Evolutionary conservation across 1,140 invertebrate genomes (phyloP).

Genomic region (Laupala kohalensis): DNA sequence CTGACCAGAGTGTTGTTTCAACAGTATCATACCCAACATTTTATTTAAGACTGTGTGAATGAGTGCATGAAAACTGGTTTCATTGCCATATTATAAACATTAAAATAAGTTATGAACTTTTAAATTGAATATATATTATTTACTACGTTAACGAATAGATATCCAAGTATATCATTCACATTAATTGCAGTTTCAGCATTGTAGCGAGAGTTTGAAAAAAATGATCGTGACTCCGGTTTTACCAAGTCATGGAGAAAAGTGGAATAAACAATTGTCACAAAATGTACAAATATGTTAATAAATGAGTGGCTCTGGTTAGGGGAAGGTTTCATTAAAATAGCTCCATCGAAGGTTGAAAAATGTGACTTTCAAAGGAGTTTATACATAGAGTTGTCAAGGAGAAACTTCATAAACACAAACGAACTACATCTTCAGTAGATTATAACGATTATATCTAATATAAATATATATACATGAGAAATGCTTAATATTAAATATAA

Average conservation of each 20-base stretch:
- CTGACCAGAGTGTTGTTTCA: not conserved
- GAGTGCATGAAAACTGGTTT: not conserved
- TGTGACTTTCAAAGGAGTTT: not conserved
- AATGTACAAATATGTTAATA: not conserved
- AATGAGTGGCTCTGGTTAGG: not conserved
- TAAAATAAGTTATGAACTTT: not conserved
- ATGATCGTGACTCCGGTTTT: not conserved
- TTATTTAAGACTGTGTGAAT: not conserved
- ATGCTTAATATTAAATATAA: conserved; percentile 5
- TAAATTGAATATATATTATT: not conserved
- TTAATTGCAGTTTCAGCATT: not conserved
- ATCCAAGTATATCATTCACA: not conserved
- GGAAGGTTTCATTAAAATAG: not conserved
- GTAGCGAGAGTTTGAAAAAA: not conserved
- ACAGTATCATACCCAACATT: not conserved
- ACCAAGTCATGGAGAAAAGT: not conserved
- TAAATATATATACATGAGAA: not conserved
- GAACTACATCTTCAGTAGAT: not conserved
- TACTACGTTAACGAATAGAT: not conserved
- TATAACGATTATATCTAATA: not conserved
- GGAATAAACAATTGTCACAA: not conserved
- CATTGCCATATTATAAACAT: not conserved
- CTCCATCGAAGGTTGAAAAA: not conserved
- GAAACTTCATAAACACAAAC: not conserved
- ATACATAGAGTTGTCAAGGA: not conserved